Evolutionary conservation across 2,888 invertebrate species (phyloP), one percentile per base, ranked within the genome.

Genomic region (Sinotaia quadrata): DNA sequence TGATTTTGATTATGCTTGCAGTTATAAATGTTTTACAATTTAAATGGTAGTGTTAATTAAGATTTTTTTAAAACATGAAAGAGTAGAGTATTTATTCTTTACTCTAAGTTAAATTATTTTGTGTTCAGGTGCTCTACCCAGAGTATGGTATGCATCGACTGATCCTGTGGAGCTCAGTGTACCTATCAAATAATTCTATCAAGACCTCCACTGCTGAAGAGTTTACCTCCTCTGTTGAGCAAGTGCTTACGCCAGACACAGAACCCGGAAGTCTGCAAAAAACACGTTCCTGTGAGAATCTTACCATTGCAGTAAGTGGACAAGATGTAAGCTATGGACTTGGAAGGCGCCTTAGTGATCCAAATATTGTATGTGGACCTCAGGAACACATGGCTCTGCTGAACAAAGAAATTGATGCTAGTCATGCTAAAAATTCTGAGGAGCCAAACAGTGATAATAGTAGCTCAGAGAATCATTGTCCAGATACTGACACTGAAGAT

Each of bases 241-340:
- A 57, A 41, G 67, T 57, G 36, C 58, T 70, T 44, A 73, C 77
- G 52, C 75, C 78, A 3, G 81, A 81, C 81, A 88, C 79, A 47
- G 72, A 70, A 21, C 60, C 85, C 7, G 68, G 52, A 7, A 74
- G 74, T 31, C 74, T 85, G 47, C 80, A 80, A 31, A 95, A 95
- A 87, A 95, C 95, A 29, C 91, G 95, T 80, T 95, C 95, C 0
- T 95, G 94, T 87, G 95, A 95, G 75, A 94, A 96, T 88, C 89
- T 96, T 68, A 90, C 93, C 75, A 92, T 92, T 87, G 89, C 95
- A 66, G 70, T 69, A 15, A 60, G 72, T 54, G 91, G 91, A 33
- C 69, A 81, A 57, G 81, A 84, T 47, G 71, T 73, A 27, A 87
- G 89, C 88, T 73, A 74, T 15, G 90, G 83, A 84, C 84, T 80